Evolutionary conservation across 2,888 invertebrate species (phyloP), one percentile per base, ranked within the genome.

Genomic region (Pharmacophagus antenor): DNA sequence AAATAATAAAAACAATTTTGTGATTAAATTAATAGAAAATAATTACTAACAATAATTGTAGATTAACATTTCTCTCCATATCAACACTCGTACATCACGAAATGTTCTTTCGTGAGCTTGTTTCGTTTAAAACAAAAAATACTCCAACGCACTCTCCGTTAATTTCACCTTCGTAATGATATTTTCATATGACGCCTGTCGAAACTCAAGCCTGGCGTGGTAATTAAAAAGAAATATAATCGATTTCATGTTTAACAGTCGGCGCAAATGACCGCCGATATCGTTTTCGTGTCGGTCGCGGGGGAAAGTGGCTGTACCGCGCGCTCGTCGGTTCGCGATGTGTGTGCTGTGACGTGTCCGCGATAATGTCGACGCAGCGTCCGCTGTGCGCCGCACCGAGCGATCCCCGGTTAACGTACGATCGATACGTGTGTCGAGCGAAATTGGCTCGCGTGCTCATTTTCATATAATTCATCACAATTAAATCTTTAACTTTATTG

Each of bases 311-410:
- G 69, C 66, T 50, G 58, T 62, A 56, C 63, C 51, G 67, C 74
- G 69, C 72, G 73, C 70, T 69, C 66, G 69, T 67, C 72, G 74
- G 79, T 81, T 82, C 74, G 74, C 70, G 68, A 71, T 72, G 71
- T 72, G 72, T 72, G 71, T 72, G 72, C 72, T 73, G 70, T 73
- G 70, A 69, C 75, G 76, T 15, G 27, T 25, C 27, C 17, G 51
- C 15, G 58, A 58, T 58, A 58, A 20, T 31, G 55, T 58, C 51
- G 31, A 21, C 52, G 20, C 27, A 51, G 17, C 27, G 50, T 49
- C 49, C n/a, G 25, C 44, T 10, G n/a, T 18, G 27, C 25, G 25
- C 42, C 22, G 41, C 18, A n/a, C 21, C 21, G 25, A 42, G 49
- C 49, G 44, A 42, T 10, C 5, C 17, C n/a, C 23, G 48, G 31